A percentile compares a stretch with the other conserved stretches of the same genome.
phyloP scores from a whole-genome alignment of 2,797 vertebrate species.

The Tokudaia muenninki region DNA sequence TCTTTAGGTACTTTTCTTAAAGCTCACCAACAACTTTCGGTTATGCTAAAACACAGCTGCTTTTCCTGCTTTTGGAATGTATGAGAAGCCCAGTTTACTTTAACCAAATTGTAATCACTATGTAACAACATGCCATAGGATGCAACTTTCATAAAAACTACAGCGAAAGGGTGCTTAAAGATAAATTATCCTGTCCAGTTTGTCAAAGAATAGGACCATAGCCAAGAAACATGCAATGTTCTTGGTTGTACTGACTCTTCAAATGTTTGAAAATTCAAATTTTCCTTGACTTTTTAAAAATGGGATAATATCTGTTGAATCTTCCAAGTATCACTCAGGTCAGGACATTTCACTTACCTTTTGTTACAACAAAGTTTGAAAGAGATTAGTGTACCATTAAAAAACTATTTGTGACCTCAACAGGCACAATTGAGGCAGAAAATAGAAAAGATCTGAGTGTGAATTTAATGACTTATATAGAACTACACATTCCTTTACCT shows the following conservation, averaged over 20 bases:
- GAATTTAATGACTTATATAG: fast-evolving
- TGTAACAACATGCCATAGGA: not conserved
- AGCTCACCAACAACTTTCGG: not conserved
- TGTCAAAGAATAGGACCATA: not conserved
- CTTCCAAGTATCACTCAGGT: not conserved
- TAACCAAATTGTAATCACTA: not conserved
- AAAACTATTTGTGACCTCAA: not conserved
- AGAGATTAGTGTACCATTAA: not conserved
- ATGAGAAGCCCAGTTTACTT: not conserved
- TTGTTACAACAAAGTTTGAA: not conserved
- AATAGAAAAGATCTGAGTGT: fast-evolving
- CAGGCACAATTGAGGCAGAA: not conserved
- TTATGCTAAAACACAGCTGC: not conserved
- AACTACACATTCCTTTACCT: not conserved
- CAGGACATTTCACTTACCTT: not conserved
- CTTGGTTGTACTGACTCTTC: not conserved
- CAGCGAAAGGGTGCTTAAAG: not conserved
- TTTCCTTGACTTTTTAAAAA: not conserved
- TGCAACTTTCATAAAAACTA: not conserved
- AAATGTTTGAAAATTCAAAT: not conserved
- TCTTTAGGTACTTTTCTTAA: not conserved
- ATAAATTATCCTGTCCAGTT: not conserved
- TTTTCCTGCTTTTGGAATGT: not conserved
- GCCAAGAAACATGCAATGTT: too few relatives aligned
- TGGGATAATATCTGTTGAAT: not conserved